These are phyloP conservation scores for Desmodus rotundus DNA, from an alignment of 2,113 vertebrate species.

Conservation along the genomic window DNA sequence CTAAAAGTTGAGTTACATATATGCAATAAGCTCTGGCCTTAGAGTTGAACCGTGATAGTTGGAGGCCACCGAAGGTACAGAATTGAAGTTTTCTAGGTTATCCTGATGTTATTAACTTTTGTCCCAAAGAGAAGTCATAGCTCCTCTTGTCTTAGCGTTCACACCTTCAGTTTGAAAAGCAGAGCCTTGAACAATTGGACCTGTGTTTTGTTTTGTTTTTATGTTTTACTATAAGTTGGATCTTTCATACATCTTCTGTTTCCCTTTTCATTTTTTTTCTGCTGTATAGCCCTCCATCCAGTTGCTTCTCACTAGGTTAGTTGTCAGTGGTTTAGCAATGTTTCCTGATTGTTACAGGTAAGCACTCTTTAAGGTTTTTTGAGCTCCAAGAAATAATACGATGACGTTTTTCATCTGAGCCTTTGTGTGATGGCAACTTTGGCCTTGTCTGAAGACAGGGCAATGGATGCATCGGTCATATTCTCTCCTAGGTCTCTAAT, in stretches of 20 bases:
- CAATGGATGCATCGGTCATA: not conserved
- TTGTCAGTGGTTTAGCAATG: not conserved
- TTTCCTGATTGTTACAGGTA: not conserved
- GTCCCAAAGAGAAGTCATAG: not conserved
- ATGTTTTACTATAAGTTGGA: not conserved
- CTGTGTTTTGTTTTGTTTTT: not conserved
- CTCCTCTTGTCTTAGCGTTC: not conserved
- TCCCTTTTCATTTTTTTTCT: not conserved
- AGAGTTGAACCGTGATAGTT: not conserved
- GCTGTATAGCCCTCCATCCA: not conserved
- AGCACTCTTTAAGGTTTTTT: not conserved
- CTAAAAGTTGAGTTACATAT: not conserved
- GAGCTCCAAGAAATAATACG: not conserved
- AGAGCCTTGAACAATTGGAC: not conserved
- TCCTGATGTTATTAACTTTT: not conserved
- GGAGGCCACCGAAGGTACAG: not conserved
- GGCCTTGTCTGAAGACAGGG: not conserved
- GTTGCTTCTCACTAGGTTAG: not conserved
- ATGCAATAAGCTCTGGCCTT: not conserved
- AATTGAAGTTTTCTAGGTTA: not conserved
- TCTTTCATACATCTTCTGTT: not conserved
- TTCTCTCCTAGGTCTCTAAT: not conserved
- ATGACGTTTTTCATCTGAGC: not conserved
- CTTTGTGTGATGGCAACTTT: not conserved
- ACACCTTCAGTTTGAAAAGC: not conserved